Evolutionary conservation across 37 sponge, comb jelly and placozoan genomes (phyloP).

Genomic region (Bolinopsis microptera): DNA sequence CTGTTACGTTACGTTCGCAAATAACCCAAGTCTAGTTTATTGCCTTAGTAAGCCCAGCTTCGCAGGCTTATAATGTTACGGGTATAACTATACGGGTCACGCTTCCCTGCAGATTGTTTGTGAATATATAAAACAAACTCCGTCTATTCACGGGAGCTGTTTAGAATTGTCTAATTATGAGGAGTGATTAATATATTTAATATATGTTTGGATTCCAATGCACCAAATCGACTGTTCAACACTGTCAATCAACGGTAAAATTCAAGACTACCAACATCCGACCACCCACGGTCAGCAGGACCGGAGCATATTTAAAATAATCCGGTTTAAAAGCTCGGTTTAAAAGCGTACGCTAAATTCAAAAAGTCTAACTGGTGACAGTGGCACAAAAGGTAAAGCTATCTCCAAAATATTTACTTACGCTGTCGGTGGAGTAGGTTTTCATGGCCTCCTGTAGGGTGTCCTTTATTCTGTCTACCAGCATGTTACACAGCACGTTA

Average conservation of each 20-base stretch:
- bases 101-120: too few relatives aligned
- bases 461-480: constrained; percentile 32
- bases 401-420: not conserved
- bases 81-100: too few relatives aligned
- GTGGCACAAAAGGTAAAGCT: too few relatives aligned
- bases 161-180: not conserved
- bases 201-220: not conserved
- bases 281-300: not conserved
- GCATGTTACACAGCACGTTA: constrained; percentile 33
- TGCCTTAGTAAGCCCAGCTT: too few relatives aligned
- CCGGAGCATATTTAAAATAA: not conserved
- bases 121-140: too few relatives aligned
- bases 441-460: constrained; percentile 53
- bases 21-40: too few relatives aligned
- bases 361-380: not conserved
- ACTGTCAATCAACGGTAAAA: not conserved
- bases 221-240: not conserved
- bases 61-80: too few relatives aligned
- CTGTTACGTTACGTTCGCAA: too few relatives aligned
- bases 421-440: constrained; percentile 15
- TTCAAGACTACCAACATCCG: not conserved
- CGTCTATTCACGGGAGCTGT: too few relatives aligned
- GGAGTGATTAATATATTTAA: not conserved
- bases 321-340: not conserved
- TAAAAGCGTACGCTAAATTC: not conserved